phyloP scores from a whole-genome alignment of 92 coral and sea anemone genomes.

The Zoanthus sociatus region DNA sequence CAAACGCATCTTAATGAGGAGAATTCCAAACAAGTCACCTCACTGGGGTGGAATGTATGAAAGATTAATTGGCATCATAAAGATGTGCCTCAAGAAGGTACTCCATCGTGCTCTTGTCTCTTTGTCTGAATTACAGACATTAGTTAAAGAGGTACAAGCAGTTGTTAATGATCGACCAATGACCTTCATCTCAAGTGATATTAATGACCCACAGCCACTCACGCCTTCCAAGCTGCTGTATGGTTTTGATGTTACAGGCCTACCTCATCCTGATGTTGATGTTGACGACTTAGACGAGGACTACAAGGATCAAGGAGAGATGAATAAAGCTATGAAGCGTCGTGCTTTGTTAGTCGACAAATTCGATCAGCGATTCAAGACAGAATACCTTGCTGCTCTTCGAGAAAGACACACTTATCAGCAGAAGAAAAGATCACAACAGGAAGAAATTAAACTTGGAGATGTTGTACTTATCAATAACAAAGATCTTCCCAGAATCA shows the following conservation, averaged over 20 bases:
- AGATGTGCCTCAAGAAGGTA: conserved; percentile 58
- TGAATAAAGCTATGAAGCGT: conserved; percentile 45
- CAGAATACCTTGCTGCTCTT: conserved; percentile 60
- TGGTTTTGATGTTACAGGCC: conserved; percentile 43
- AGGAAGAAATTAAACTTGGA: conserved; percentile 52
- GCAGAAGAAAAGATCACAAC: conserved; percentile 44
- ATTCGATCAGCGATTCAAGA: conserved; percentile 60
- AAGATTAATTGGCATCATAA: conserved; percentile 46
- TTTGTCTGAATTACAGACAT: conserved; percentile 48
- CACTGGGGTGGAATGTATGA: conserved; percentile 56
- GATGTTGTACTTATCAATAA: conserved; percentile 52
- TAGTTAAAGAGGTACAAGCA: conserved; percentile 57
- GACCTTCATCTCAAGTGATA: conserved; percentile 48
- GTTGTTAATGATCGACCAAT: conserved; percentile 60
- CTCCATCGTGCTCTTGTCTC: conserved; percentile 43
- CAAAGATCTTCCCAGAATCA: conserved; percentile 38
- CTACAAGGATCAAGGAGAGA: conserved; percentile 51
- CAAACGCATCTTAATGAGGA: conserved; percentile 34
- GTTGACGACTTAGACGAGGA: conserved; percentile 53
- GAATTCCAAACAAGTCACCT: conserved; percentile 55
- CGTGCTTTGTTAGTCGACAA: conserved; percentile 41
- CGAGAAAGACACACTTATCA: conserved; percentile 56
- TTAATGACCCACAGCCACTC: conserved; percentile 56
- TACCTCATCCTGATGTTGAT: conserved; percentile 53
- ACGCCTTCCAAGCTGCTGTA: conserved; percentile 51